A percentile compares a stretch with the other conserved stretches of the same genome.
Conservation (phyloP, 2,888 invertebrate species). For the Pollenia griseotomentosa region DNA sequence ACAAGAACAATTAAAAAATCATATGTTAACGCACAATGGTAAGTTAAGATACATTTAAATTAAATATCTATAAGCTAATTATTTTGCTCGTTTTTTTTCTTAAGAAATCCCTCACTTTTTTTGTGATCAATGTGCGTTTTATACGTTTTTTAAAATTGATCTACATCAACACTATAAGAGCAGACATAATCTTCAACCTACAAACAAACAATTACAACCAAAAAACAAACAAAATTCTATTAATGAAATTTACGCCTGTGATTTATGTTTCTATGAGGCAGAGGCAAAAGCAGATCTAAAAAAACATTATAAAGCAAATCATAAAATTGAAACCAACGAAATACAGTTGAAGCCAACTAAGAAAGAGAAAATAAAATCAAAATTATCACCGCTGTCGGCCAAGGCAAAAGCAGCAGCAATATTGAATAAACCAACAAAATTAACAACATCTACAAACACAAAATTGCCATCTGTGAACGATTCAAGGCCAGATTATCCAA, state of each 20-base stretch:
- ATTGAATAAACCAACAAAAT: not conserved
- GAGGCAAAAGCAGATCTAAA: slow-evolving; percentile 74
- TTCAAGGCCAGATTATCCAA: slow-evolving; percentile 69
- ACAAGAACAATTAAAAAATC: slow-evolving; percentile 74
- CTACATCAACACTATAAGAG: slow-evolving; percentile 79
- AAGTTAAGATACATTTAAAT: slow-evolving; percentile 7
- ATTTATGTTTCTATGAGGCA: slow-evolving; percentile 79
- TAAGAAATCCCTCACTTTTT: slow-evolving; percentile 81
- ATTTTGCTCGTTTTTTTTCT: slow-evolving; percentile 5
- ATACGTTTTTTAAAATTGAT: slow-evolving; percentile 79
- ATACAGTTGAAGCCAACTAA: slow-evolving; percentile 71
- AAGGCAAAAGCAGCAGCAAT: slow-evolving; percentile 33
- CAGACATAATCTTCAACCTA: slow-evolving; percentile 76
- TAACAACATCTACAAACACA: slow-evolving; percentile 40
- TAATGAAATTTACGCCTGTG: slow-evolving; percentile 76
- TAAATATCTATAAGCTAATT: not conserved
- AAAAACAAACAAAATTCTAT: slow-evolving; percentile 70
- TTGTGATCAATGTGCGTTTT: slow-evolving; percentile 79
- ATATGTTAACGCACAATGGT: slow-evolving; percentile 76
- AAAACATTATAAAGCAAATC: slow-evolving; percentile 77
- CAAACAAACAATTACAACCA: slow-evolving; percentile 75
- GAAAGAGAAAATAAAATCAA: not conserved
- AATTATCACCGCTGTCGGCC: not conserved
- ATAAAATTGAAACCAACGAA: slow-evolving; percentile 77
- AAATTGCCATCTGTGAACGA: not conserved